Percentiles rank a stretch among this genome's conserved stretches.
phyloP scores from a whole-genome alignment of 2,113 vertebrate species.

The Mugil cephalus region DNA sequence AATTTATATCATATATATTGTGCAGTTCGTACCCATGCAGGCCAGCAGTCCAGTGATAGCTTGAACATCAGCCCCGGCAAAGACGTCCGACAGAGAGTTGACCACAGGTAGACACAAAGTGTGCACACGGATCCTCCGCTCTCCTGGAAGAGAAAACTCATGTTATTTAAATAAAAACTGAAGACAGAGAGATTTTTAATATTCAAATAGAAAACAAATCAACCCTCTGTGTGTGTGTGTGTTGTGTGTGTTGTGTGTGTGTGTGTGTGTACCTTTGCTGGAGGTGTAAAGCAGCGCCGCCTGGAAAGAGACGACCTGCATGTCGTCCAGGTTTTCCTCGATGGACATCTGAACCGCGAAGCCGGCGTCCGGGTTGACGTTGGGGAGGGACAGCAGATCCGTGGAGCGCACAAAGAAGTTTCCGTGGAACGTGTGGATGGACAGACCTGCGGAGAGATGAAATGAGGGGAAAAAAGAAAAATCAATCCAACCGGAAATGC shows the following conservation, averaged over 20 bases:
- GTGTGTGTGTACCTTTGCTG: constrained; percentile 90
- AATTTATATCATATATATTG: too few relatives aligned
- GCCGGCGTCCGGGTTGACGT: constrained; percentile 95
- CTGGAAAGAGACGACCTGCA: constrained; percentile 95
- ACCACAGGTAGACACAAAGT: constrained; percentile 97
- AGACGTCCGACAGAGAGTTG: constrained; percentile 91
- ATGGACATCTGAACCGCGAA: constrained; percentile 98
- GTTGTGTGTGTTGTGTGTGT: too few relatives aligned
- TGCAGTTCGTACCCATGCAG: constrained; percentile 91
- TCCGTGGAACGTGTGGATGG: constrained; percentile 99
- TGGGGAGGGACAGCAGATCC: constrained; percentile 94
- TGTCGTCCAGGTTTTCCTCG: constrained; percentile 93
- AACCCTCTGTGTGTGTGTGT: not conserved
- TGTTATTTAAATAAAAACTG: not conserved
- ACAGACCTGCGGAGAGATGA: constrained; percentile 86
- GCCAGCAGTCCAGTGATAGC: constrained; percentile 93
- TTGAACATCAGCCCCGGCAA: constrained; percentile 95
- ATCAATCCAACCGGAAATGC: not conserved
- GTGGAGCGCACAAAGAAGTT: constrained; percentile 99
- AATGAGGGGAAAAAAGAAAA: not conserved
- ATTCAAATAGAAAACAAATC: not conserved
- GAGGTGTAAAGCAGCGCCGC: constrained; percentile 97
- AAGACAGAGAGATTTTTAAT: too few relatives aligned
- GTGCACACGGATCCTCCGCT: constrained; percentile 96
- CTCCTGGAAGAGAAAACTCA: constrained; percentile 81